Evolutionary conservation across 2,797 vertebrate species (phyloP).

Genomic region (Caiman crocodilus): DNA sequence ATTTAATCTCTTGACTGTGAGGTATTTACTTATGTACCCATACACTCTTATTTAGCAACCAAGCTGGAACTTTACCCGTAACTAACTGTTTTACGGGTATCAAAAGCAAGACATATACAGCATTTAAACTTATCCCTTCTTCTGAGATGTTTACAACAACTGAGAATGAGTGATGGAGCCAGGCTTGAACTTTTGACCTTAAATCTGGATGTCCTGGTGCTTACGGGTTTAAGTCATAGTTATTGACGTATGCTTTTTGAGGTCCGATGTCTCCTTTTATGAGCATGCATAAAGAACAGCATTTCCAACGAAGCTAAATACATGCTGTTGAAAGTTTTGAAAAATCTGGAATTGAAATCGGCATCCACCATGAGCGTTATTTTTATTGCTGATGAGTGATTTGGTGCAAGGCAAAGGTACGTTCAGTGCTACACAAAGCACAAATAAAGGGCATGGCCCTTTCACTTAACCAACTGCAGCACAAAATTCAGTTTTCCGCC

Average conservation of each 20-base stretch:
- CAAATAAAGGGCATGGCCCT: not conserved
- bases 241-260: not conserved
- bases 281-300: not conserved
- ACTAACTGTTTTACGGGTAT: fast-evolving
- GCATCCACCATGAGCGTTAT: not conserved
- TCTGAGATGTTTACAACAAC: not conserved
- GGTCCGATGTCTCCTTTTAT: not conserved
- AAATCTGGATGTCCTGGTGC: not conserved
- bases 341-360: not conserved
- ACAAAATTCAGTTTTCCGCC: not conserved
- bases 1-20: not conserved
- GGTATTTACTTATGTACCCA: not conserved
- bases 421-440: not conserved
- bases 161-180: not conserved
- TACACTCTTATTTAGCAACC: not conserved
- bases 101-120: not conserved
- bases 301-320: not conserved
- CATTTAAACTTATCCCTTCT: not conserved
- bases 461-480: too few relatives aligned
- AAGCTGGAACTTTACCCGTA: not conserved
- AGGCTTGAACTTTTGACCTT: not conserved
- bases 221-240: not conserved
- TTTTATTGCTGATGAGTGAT: not conserved
- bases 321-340: not conserved
- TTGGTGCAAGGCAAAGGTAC: not conserved